These are phyloP conservation scores for Eubasilissa regina DNA, from an alignment of 1,140 invertebrate genomes.

Conservation along the genomic window DNA sequence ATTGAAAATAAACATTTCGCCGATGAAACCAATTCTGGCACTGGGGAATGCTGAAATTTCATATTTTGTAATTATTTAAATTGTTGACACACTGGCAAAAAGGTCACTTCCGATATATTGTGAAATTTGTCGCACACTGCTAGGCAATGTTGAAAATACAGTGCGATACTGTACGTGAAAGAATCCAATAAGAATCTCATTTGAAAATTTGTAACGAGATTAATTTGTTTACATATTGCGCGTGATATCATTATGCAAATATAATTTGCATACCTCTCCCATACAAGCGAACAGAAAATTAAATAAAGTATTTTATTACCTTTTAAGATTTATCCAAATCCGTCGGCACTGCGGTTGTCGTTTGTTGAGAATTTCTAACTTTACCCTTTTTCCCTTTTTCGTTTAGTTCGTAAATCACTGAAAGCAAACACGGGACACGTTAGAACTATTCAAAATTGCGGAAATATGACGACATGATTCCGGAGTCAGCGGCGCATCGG, in stretches of 20 bases:
- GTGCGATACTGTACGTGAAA: no score
- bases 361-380: slow-evolving; percentile 17
- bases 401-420: slow-evolving; percentile 51
- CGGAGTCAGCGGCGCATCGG: slow-evolving; percentile 12
- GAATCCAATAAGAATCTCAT: no score
- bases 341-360: background rate
- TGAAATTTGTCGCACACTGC: no score
- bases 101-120: no score
- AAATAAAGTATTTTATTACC: slow-evolving; percentile 10
- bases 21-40: no score
- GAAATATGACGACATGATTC: slow-evolving; percentile 5
- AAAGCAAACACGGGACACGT: slow-evolving; percentile 40
- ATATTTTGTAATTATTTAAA: no score
- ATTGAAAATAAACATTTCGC: no score
- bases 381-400: slow-evolving; percentile 15
- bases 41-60: no score
- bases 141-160: no score
- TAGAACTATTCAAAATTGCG: slow-evolving; percentile 13
- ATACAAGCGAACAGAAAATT: background rate
- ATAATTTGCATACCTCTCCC: background rate
- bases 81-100: no score
- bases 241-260: slow-evolving; percentile 26
- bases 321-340: slow-evolving; percentile 6
- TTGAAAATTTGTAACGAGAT: no score
- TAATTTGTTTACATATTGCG: slow-evolving; percentile 27